Evolutionary conservation across 1,140 invertebrate genomes (phyloP), one percentile per base, ranked within the genome.

Genomic region (Popillia japonica): DNA sequence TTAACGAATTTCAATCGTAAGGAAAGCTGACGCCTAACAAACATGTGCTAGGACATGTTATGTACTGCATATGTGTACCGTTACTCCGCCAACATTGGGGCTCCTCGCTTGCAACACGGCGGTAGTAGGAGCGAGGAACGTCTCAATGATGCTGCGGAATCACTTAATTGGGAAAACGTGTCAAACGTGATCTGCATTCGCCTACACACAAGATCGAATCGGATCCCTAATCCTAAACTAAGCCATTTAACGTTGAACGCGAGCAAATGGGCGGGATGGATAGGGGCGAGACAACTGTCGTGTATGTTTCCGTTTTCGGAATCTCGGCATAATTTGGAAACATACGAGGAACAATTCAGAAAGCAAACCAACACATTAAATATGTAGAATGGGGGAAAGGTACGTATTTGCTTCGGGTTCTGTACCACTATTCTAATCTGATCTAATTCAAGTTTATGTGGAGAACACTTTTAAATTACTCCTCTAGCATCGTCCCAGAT

Each of bases 111-210:
- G 48, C 48, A 55, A 17, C 48, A 55, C 27, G 27, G 6, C 48
- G 11, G 17, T 7, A 55, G 14, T n/a, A n/a, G 48, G 6, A 55
- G 17, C 48, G 48, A n/a, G 11, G 17, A 55, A 55, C 27, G 48
- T 55, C 48, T 55, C 61, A 34, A 27, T 22, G 61, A 68, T 34
- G 22, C 61, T 34, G 61, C 61, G 27, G 61, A 74, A 11, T 74
- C 72, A 44, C 17, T 74, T 74, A 74, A 74, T 74, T 74, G 72
- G 40, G 72, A 74, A 74, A 44, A 74, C 72, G 72, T 74, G 72
- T 74, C 72, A 74, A 74, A 74, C 72, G 72, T 74, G 72, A 74
- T 41, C 72, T 74, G 72, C 72, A 74, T 74, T 20, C 72, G 72
- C n/a, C 9, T 20, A 3, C 34, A 8, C 17, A 14, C 72, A 40